Evolutionary conservation across 2,113 vertebrate species (phyloP), one percentile per base, ranked within the genome.

Genomic region (Takifugu flavidus): DNA sequence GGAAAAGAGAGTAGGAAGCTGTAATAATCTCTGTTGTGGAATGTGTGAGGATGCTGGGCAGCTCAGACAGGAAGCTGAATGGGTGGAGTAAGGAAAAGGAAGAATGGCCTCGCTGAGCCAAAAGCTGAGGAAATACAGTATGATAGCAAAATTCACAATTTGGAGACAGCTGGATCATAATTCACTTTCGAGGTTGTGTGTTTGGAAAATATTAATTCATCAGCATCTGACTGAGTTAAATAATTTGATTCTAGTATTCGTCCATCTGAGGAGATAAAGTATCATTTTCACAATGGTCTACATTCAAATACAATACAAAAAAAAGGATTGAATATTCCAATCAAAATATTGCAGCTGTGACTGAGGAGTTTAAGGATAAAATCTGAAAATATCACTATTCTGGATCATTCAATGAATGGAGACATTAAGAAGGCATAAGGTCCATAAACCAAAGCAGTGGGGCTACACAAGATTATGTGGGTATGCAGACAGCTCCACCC

Each of bases 11-110:
- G 45, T 44, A 27, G 2, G 14, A 46, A 13, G n/a, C 10, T 49
- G 31, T 63, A 6, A 29, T 1, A 28, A 77, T 77, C 72, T 64
- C 39, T 62, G 68, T 34, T 20, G 26, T 29, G 80, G 78, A 82
- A 86, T 81, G 83, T 77, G 45, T 10, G 3, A 29, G 28, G 61
- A 66, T 15, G 34, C n/a, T 1, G 3, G 34, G 34, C 11, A 39
- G 55, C 29, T 25, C 12, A 13, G 65, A 58, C 74, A 69, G 77
- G 80, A 74, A 64, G 68, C 74, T 64, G 1, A 28, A 53, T 43
- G 79, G 77, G 74, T 61, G 79, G 49, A 69, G 74, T 25, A 55
- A 66, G 65, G 62, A 74, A 60, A 15, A 14, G 44, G 69, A 77
- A 65, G 66, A 46, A 53, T 46, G 53, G 55, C 59, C 54, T 53